These are phyloP conservation scores for Priocnemis perturbator DNA, from an alignment of 2,888 invertebrate genomes.

Conservation along the genomic window DNA sequence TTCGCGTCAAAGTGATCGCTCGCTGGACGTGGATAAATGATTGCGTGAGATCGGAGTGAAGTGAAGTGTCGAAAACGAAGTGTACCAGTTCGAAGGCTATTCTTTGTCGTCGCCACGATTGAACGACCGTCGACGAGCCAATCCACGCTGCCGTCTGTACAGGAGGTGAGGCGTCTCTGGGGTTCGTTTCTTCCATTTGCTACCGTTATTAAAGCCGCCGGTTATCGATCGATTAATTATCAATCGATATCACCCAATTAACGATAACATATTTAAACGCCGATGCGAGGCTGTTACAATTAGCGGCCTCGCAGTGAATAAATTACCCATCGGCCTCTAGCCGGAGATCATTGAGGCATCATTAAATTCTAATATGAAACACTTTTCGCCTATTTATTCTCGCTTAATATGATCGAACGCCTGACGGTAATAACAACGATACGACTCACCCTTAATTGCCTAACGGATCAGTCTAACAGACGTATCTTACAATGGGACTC, in stretches of 20 bases:
- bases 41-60: conserved; percentile 40
- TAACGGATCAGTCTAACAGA: too few relatives aligned
- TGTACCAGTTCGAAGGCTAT: conserved; percentile 34
- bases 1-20: not conserved
- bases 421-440: too few relatives aligned
- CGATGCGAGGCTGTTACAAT: conserved; percentile 3
- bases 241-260: too few relatives aligned
- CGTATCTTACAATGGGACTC: too few relatives aligned
- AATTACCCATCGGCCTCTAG: too few relatives aligned
- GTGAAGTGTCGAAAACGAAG: conserved; percentile 47
- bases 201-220: not conserved
- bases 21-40: not conserved
- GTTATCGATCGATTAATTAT: not conserved
- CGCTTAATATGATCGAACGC: too few relatives aligned
- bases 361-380: too few relatives aligned
- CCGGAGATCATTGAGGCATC: too few relatives aligned
- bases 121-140: conserved; percentile 48
- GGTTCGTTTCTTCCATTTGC: not conserved
- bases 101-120: conserved; percentile 10
- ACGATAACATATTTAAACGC: not conserved
- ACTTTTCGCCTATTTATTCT: too few relatives aligned
- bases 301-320: too few relatives aligned
- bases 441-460: too few relatives aligned
- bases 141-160: conserved; percentile 69
- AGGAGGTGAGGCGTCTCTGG: conserved; percentile 61